Evolutionary conservation across 1,140 invertebrate species (phyloP), one percentile per base, ranked within the genome.

Genomic region (Hermatobates lingyangjiaoensis): DNA sequence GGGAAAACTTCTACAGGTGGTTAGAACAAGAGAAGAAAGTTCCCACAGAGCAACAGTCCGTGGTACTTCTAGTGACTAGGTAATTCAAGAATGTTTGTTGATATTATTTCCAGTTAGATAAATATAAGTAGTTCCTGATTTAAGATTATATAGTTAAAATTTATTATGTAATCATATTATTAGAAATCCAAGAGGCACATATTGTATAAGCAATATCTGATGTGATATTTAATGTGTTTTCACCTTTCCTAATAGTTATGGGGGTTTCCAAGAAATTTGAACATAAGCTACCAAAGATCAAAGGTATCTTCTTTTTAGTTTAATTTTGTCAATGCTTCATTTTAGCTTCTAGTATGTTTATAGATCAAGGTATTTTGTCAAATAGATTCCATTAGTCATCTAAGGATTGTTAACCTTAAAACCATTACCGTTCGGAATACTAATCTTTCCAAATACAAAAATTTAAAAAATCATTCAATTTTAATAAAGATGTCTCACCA

Each of bases 1-100:
- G 65, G 54, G 79, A 83, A 50, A 87, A 87, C 61, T 87, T 81
- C 62, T 74, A 80, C 56, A 79, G 74, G 57, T 87, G 83, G 80
- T 66, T 87, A 27, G 75, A 83, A 45, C 77, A 75, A 51, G 84
- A 87, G 65, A 76, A 77, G 46, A 72, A 71, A 45, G 82, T 79
- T 1, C 71, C 76, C 23, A 65, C 79, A 23, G 79, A 83, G 44
- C 67, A 75, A 56, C 84, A 87, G 59, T 79, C 82, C 1, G 82
- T 87, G 27, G 73, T 87, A 54, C 71, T 87, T 18, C 71, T 87
- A 48, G 82, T 87, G 39, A 77, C 80, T 26, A 77, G 74, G 83
- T 87, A 69, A 81, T 76, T 72, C 12, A 18, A 45, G 23, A 24
- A 25, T 1, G 15, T 2, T 45, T 15, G 45, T 44, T 18, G 23